Evolutionary conservation across 2,797 vertebrate species (phyloP).

Genomic region (Lates japonicus): DNA sequence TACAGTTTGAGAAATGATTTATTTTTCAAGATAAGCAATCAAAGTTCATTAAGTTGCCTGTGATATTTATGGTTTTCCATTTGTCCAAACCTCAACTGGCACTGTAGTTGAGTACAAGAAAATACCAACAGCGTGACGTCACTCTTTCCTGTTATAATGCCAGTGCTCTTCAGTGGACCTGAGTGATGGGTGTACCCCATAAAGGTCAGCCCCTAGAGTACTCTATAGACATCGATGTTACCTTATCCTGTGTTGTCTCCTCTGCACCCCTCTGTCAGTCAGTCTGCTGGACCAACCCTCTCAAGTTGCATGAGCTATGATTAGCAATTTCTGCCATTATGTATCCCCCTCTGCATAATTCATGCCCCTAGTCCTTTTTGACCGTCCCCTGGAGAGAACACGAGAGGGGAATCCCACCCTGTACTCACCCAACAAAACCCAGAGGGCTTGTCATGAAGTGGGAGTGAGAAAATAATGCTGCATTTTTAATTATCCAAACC

Average conservation of each 20-base stretch:
- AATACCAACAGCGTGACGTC: conserved; percentile 31
- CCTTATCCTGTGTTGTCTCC: conserved; percentile 64
- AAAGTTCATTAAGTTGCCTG: background rate
- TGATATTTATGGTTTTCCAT: background rate
- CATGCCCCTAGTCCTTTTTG: conserved; percentile 70
- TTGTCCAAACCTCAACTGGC: background rate
- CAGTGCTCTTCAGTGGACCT: conserved; percentile 35
- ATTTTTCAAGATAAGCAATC: conserved; percentile 3
- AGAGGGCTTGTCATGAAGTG: conserved; percentile 62
- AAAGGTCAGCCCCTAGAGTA: conserved; percentile 33
- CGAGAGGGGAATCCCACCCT: conserved; percentile 82
- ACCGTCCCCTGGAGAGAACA: conserved; percentile 72
- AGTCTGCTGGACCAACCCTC: conserved; percentile 68
- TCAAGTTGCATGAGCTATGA: conserved; percentile 84
- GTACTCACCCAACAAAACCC: conserved; percentile 60
- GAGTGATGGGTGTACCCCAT: conserved; percentile 47
- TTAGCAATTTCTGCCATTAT: conserved; percentile 85
- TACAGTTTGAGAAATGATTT: conserved; percentile 18
- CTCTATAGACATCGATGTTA: conserved; percentile 60
- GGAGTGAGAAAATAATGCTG: conserved; percentile 75
- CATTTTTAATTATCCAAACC: conserved; percentile 82
- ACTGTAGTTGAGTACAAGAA: background rate
- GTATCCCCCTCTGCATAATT: conserved; percentile 85
- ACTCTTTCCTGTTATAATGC: conserved; percentile 44
- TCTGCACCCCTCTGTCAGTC: conserved; percentile 76